Evolutionary conservation across 2,888 invertebrate genomes (phyloP), one percentile per base, ranked within the genome.

Genomic region (Hirtodrosophila alboralis): DNA sequence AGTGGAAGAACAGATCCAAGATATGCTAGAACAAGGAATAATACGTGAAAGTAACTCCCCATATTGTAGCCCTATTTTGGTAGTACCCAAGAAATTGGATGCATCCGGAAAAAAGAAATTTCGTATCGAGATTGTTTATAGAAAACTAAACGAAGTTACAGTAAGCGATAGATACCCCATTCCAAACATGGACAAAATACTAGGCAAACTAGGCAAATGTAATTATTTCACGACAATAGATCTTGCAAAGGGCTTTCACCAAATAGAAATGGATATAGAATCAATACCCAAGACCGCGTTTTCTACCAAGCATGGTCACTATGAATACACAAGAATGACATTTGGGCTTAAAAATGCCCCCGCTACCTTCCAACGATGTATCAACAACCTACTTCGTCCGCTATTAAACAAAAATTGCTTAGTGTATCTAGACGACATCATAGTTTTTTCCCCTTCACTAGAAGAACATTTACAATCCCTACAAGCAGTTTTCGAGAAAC

Each of bases 191-290:
- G 30, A 51, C 3, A 26, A 26, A 4, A 51, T 51, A 7, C 14
- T 44, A 16, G 33, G 31, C n/a, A 51, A 51, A 12, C 13, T 58
- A 26, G 44, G 51, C 7, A 26, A 10, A 51, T 51, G 36, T 8
- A 36, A 38, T 21, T 44, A 44, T 36, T 51, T 57, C 7, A 49
- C 44, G 3, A 54, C 54, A 9, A 45, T 47, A n/a, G 49, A 41
- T 9, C 16, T 43, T 10, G 41, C 43, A 12, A 49, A 44, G 37
- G 57, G 27, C 1, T 43, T 43, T 8, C 49, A 57, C n/a, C 51
- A 57, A 27, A 44, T 53, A 18, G 13, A 30, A 10, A 31, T 57
- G 41, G 28, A 49, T 4, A 40, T 10, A 18, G 18, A 18, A 18
- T 18, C 18, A 2, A 18, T 18, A 18, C 2, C 18, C 12, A 30